phyloP scores from a whole-genome alignment of 2,797 vertebrate species.

The Xenentodon cancila region DNA sequence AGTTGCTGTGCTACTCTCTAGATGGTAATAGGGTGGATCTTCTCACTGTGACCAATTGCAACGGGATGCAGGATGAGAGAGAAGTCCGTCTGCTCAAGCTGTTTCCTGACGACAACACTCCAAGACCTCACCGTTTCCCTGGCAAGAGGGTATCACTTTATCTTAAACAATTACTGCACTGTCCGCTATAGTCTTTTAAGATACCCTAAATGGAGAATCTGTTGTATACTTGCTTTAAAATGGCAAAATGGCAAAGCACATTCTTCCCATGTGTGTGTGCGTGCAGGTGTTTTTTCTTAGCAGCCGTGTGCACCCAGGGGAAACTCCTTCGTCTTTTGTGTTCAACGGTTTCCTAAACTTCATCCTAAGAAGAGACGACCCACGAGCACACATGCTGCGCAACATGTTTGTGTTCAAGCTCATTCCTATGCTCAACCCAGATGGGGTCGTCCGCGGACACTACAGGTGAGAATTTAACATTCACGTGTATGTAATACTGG shows the following conservation, averaged over 20 bases:
- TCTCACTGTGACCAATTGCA: conserved; percentile 93
- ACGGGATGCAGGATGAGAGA: conserved; percentile 89
- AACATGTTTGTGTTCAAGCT: conserved; percentile 97
- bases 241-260: background rate
- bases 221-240: background rate
- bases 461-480: conserved; percentile 85
- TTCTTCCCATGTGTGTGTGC: conserved; percentile 1
- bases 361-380: conserved; percentile 92
- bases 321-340: conserved; percentile 96
- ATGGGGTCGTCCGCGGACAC: conserved; percentile 93
- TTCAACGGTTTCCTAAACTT: conserved; percentile 97
- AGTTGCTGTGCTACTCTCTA: conserved; percentile 93
- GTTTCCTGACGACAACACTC: conserved; percentile 88
- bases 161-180: background rate
- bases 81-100: conserved; percentile 92
- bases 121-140: conserved; percentile 87
- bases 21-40: conserved; percentile 94
- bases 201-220: background rate
- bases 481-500: background rate
- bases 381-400: conserved; percentile 90
- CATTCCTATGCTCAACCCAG: conserved; percentile 97
- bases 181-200: background rate
- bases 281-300: conserved; percentile 95
- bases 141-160: conserved; percentile 86
- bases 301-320: conserved; percentile 96